Percentiles rank a stretch among this genome's conserved stretches.
These are phyloP conservation scores for Harpalus rufipes DNA, from an alignment of 2,888 invertebrate species.

Conservation along the genomic window DNA sequence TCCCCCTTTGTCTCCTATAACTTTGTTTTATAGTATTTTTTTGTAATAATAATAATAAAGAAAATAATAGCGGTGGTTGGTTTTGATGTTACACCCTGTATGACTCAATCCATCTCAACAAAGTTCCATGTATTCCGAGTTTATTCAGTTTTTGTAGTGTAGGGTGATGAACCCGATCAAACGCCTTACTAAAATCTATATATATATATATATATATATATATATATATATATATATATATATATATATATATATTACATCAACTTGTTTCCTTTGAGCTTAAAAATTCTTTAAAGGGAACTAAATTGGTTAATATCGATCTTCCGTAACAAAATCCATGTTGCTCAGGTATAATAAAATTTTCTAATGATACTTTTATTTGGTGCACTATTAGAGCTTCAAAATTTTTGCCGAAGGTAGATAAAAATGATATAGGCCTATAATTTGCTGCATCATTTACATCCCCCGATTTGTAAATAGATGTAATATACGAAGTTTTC, in stretches of 20 bases:
- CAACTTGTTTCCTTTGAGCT: conserved; percentile 4
- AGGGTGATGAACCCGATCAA: conserved; percentile 10
- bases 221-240: too few species aligned
- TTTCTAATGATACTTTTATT: background rate
- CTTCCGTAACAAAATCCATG: background rate
- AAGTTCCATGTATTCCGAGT: conserved; percentile 2
- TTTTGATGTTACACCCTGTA: too few species aligned
- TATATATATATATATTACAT: too few species aligned
- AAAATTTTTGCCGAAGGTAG: conserved; percentile 13
- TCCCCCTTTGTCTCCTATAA: too few species aligned
- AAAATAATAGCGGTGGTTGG: too few species aligned
- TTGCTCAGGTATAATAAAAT: background rate
- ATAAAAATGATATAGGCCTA: conserved; percentile 19
- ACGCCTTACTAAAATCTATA: conserved; percentile 11
- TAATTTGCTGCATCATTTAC: background rate
- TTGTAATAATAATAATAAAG: too few species aligned
- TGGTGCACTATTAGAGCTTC: conserved; percentile 3
- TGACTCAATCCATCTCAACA: background rate
- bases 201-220: too few species aligned
- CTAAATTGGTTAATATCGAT: background rate
- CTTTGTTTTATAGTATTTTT: too few species aligned
- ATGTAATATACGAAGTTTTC: conserved; percentile 17
- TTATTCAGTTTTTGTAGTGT: background rate
- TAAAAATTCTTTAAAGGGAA: conserved; percentile 2
- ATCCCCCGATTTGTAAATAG: conserved; percentile 14